A percentile compares a stretch with the other conserved stretches of the same genome.
Evolutionary conservation across 2,888 invertebrate species (phyloP).

Genomic region (Pantelozetes paolii): DNA sequence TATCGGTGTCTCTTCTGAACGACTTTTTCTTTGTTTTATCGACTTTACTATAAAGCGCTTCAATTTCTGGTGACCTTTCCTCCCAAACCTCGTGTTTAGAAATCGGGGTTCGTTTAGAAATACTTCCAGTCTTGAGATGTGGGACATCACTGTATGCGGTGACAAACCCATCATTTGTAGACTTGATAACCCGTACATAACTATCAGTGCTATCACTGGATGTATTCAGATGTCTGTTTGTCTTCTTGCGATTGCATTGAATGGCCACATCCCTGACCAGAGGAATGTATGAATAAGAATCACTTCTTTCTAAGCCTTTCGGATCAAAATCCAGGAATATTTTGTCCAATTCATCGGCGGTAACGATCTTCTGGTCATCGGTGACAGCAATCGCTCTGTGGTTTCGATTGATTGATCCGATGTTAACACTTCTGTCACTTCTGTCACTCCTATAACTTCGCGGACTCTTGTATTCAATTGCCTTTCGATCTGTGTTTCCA

Average conservation of each 20-base stretch:
- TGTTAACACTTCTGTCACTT: conserved; percentile 1
- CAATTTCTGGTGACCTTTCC: conserved; percentile 18
- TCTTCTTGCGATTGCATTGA: conserved; percentile 41
- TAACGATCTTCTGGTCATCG: conserved; percentile 21
- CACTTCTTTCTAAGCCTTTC: background rate
- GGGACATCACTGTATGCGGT: conserved; percentile 47
- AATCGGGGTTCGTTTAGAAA: conserved; percentile 32
- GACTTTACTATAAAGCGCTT: conserved; percentile 47
- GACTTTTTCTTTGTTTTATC: conserved; percentile 46
- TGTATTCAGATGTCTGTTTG: conserved; percentile 21
- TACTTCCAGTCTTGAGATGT: conserved; percentile 38
- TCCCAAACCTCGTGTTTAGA: conserved; percentile 27
- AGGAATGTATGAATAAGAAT: conserved; percentile 26
- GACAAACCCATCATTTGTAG: conserved; percentile 47
- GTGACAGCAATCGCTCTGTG: background rate
- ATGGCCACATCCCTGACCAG: conserved; percentile 36
- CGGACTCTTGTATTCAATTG: too few relatives aligned
- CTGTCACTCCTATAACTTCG: conserved; percentile 2
- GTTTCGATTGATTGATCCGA: background rate
- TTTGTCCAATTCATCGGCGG: conserved; percentile 37
- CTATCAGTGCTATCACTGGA: conserved; percentile 13
- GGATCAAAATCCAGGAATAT: conserved; percentile 25
- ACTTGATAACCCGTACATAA: conserved; percentile 38
- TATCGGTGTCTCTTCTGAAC: background rate
- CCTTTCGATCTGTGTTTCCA: background rate